phyloP scores from a whole-genome alignment of 2,113 vertebrate species.

The Phycodurus eques region DNA sequence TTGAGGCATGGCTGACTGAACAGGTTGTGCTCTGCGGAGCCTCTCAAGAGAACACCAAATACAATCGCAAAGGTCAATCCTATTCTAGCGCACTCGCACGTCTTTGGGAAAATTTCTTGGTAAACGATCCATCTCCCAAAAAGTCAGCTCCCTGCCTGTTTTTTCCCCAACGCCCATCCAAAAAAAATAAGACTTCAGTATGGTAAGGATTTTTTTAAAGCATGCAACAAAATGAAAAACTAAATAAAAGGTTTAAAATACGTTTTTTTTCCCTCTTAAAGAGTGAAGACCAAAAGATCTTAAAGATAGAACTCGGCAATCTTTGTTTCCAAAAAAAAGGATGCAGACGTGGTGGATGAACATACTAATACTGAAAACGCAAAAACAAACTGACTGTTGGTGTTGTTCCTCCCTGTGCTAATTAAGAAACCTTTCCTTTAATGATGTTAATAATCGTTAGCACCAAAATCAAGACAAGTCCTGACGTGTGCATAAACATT shows the following conservation, averaged over 20 bases:
- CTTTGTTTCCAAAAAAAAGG: constrained; percentile 10
- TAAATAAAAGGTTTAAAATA: constrained; percentile 56
- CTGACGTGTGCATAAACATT: constrained; percentile 4
- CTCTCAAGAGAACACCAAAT: constrained; percentile 63
- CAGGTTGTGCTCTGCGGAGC: constrained; percentile 61
- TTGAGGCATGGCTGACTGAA: constrained; percentile 41
- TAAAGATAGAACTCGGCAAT: constrained; percentile 69
- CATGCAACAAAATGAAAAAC: constrained; percentile 65
- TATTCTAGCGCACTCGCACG: constrained; percentile 56
- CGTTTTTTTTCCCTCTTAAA: constrained; percentile 79
- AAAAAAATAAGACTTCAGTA: constrained; percentile 44
- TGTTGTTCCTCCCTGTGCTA: neutral
- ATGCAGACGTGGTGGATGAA: constrained; percentile 60
- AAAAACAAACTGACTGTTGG: constrained; percentile 18
- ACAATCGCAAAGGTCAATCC: constrained; percentile 80
- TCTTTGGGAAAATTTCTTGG: constrained; percentile 69
- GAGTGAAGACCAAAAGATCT: constrained; percentile 86
- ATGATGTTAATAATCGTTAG: neutral
- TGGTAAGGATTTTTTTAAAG: constrained; percentile 65
- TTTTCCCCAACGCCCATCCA: constrained; percentile 60
- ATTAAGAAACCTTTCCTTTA: constrained; percentile 5
- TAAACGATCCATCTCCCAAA: constrained; percentile 40
- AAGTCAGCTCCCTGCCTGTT: constrained; percentile 47
- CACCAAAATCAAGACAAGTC: constrained; percentile 21
- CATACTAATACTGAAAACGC: constrained; percentile 64